Evolutionary conservation across 2,888 invertebrate genomes (phyloP), one percentile per base, ranked within the genome.

Genomic region (Pristionchus maxplancki): DNA sequence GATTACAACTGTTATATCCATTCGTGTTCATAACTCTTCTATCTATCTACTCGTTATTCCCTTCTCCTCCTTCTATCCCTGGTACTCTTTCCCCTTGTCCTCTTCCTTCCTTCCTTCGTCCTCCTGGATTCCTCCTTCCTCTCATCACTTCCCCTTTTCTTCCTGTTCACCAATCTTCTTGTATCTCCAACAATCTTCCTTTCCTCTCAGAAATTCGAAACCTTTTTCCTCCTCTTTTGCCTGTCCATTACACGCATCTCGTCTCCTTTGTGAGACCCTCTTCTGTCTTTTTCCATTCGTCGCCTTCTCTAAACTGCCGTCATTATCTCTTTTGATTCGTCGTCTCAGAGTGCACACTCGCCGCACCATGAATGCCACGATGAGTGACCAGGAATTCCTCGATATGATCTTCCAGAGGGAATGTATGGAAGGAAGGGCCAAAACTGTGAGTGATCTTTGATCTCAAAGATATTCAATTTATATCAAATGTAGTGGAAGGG

Each of bases 401-500:
- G 67, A 67, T 67, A 67, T 67, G 67, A 67, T 67, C 67, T 67
- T 67, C 67, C 31, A 34, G 67, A 67, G 67, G 67, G 67, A 67
- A 67, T 67, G 67, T 6, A 67, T 34, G 31, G 24, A 58, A 58
- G 67, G 67, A 67, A 67, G 34, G 67, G 34, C 67, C 67, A 67
- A 67, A 20, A 31, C 67, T 13, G 67, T 67, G 2, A 67, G 67
- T 67, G 34, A 67, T 67, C 67, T 67, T 67, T 67, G 67, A 67
- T 67, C 67, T 67, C 34, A 31, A 13, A 11, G 9, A 67, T 13
- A 4, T 31, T 20, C n/a, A n/a, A 58, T 24, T 20, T 4, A 20
- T 20, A 9, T 24, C 24, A 9, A n/a, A 24, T 58, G 24, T 58
- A 58, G 58, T 58, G 58, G 58, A 58, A 24, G 58, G n/a, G 0